These are phyloP conservation scores for Amphipoea lucens DNA, from an alignment of 2,888 invertebrate species.

Conservation along the genomic window DNA sequence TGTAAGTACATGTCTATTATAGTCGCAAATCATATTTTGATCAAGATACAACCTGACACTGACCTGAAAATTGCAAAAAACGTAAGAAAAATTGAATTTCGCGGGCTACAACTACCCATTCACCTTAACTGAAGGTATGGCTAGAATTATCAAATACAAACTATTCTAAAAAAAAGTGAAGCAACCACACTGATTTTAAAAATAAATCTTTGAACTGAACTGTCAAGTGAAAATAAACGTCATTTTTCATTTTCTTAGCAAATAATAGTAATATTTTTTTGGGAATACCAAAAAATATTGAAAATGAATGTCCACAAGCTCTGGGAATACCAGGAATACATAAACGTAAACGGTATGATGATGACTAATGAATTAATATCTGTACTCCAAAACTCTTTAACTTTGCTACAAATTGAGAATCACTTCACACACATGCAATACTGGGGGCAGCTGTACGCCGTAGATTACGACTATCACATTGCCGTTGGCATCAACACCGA, in stretches of 20 bases:
- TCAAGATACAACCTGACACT: no score
- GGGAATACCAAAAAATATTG: not conserved
- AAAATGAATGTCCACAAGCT: constrained; percentile 86
- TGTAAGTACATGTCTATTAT: no score
- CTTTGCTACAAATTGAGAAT: constrained; percentile 95
- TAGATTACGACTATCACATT: constrained; percentile 94
- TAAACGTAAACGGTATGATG: constrained; percentile 92
- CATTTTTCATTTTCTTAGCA: not conserved
- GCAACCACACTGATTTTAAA: constrained; percentile 28
- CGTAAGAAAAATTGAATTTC: no score
- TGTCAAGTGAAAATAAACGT: constrained; percentile 21
- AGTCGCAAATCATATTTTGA: no score
- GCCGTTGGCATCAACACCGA: constrained; percentile 95
- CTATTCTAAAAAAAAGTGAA: not conserved
- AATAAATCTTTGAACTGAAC: constrained; percentile 20
- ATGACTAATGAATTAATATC: constrained; percentile 93
- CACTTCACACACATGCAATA: constrained; percentile 95
- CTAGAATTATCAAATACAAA: not conserved
- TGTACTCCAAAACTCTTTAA: constrained; percentile 93
- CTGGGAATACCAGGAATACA: constrained; percentile 86
- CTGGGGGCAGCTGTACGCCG: constrained; percentile 96
- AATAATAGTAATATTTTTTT: not conserved
- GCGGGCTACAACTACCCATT: no score
- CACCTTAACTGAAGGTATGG: not conserved
- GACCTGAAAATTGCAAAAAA: no score